Evolutionary conservation across 1,140 invertebrate genomes (phyloP).

Genomic region (Metaphire vulgaris): DNA sequence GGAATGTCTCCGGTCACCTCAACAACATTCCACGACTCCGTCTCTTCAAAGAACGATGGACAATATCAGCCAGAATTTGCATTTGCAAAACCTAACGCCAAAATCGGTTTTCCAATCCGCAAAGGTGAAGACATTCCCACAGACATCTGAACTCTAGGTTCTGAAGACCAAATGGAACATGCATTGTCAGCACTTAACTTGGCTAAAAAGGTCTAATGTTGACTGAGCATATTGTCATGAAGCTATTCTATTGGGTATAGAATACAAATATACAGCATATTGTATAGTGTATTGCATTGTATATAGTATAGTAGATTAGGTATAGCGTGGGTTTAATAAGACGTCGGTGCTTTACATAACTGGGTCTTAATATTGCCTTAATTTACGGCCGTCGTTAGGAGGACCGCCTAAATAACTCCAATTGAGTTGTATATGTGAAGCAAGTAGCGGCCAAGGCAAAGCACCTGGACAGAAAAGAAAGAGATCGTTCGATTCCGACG

Average conservation of each 20-base stretch:
- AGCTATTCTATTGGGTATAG: too few relatives aligned
- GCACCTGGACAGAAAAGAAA: background rate
- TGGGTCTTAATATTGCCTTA: background rate
- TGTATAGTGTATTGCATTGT: too few relatives aligned
- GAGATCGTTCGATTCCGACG: background rate
- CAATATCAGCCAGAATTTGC: background rate
- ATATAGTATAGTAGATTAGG: background rate
- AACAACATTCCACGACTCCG: constrained; percentile 36
- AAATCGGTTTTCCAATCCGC: background rate
- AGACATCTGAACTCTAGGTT: background rate
- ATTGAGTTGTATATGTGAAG: too few relatives aligned
- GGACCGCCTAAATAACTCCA: too few relatives aligned
- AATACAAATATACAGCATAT: too few relatives aligned
- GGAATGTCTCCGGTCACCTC: constrained; percentile 36
- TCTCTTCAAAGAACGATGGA: constrained; percentile 32
- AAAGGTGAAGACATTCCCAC: background rate
- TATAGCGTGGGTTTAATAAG: background rate
- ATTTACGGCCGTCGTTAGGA: too few relatives aligned
- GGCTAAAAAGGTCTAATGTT: too few relatives aligned
- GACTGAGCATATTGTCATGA: too few relatives aligned
- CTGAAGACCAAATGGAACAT: background rate
- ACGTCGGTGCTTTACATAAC: background rate
- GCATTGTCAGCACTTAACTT: too few relatives aligned
- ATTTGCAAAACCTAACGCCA: background rate
- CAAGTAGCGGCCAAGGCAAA: background rate